Evolutionary conservation across 2,888 invertebrate genomes (phyloP), one percentile per base, ranked within the genome.

Genomic region (Agonopterix arenella): DNA sequence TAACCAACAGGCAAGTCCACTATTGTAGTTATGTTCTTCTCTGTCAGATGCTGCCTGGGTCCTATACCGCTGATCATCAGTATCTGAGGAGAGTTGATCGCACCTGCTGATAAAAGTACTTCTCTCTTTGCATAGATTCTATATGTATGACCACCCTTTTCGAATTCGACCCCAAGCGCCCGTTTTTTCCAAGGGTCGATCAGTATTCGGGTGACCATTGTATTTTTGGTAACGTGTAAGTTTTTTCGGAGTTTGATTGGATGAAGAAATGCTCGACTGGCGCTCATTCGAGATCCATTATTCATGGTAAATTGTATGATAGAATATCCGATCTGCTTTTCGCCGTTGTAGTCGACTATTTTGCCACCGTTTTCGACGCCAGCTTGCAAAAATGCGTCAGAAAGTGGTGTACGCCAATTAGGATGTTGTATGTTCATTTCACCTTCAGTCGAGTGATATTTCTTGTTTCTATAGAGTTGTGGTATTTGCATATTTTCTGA

Each of bases 1-100:
- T 92, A 89, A 0, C 95, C 95, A 0, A 96, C 93, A 43, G 91
- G 91, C 8, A 93, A 71, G 67, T 94, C 90, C 18, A 90, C 85
- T 44, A 93, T 63, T 0, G 93, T 81, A 5, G 90, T 83, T 7
- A 94, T 91, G 1, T 89, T 90, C 46, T 90, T 74, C 28, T 92
- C 82, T 16, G 79, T 65, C 11, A 94, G 80, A 63, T 94, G 93
- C 1, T 90, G 77, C 45, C 67, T 77, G 0, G 94, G 93, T 5
- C 95, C 94, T 8, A 96, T 89, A 1, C 97, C 97, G 11, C 95
- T 95, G 13, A 96, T 73, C 94, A 96, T 93, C 42, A 97, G 83
- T 42, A 97, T 70, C 67, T 97, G 96, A 0, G 96, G 96, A 1
- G 95, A 92, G 63, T 94, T 93, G 44, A 97, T 90, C 1, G 96